Conservation (phyloP, 2,888 invertebrate species). For the Idaea biselata region DNA sequence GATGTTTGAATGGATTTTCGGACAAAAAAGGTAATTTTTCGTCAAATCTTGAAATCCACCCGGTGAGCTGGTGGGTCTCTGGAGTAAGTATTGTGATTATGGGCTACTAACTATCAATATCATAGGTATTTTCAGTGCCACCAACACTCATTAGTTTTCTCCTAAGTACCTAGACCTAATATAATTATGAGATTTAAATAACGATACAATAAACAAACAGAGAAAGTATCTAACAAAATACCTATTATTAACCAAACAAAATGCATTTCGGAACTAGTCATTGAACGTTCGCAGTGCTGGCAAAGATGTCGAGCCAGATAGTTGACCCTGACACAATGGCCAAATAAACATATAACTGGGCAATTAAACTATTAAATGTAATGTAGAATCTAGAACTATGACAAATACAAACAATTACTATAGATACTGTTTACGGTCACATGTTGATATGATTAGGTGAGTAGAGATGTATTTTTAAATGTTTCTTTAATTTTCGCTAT, state of each 20-base stretch:
- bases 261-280: background rate
- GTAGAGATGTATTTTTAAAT: no score
- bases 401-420: background rate
- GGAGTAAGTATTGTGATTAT: no score
- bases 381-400: background rate
- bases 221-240: background rate
- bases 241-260: background rate
- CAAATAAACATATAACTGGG: background rate
- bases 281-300: background rate
- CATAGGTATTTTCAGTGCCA: no score
- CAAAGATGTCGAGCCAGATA: slow-evolving; percentile 1
- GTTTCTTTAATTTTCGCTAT: no score
- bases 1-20: no score
- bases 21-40: no score
- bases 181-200: background rate
- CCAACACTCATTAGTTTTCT: no score
- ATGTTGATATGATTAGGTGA: no score
- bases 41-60: no score
- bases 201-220: background rate
- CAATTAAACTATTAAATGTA: background rate
- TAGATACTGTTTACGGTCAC: no score
- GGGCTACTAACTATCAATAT: no score
- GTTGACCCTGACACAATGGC: background rate
- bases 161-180: background rate
- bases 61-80: no score